Percentiles rank a stretch among this genome's conserved stretches.
These are phyloP conservation scores for Melolontha melolontha DNA, from an alignment of 2,888 invertebrate species.

Conservation along the genomic window DNA sequence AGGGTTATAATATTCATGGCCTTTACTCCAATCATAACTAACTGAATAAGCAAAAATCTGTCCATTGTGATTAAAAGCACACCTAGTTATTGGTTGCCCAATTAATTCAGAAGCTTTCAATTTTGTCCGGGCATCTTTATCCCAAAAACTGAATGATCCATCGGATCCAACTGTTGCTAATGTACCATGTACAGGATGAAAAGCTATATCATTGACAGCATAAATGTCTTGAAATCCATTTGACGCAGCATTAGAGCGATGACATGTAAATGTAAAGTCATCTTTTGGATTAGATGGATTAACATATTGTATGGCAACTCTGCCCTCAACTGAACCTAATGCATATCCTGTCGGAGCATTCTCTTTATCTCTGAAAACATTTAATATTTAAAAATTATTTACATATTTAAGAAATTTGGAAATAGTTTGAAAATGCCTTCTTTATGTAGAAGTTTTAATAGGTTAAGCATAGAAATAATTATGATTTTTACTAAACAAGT, in stretches of 20 bases:
- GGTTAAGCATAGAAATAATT: too few relatives aligned
- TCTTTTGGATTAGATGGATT: conserved; percentile 95
- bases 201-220: conserved; percentile 73
- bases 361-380: conserved; percentile 84
- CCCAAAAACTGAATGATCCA: conserved; percentile 98
- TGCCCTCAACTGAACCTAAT: conserved; percentile 94
- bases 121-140: conserved; percentile 98
- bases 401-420: conserved; percentile 15
- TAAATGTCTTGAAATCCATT: conserved; percentile 78
- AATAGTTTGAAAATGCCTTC: neutral
- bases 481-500: too few relatives aligned
- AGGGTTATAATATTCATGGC: conserved; percentile 93
- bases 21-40: conserved; percentile 99
- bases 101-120: conserved; percentile 95
- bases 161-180: conserved; percentile 98
- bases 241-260: conserved; percentile 88
- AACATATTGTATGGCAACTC: conserved; percentile 98
- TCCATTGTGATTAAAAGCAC: conserved; percentile 95
- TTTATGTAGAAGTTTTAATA: too few relatives aligned
- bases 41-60: conserved; percentile 98
- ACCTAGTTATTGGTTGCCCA: conserved; percentile 93
- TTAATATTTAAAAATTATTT: conserved; percentile 7
- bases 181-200: conserved; percentile 97
- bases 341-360: conserved; percentile 94
- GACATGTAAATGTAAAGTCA: conserved; percentile 99